Evolutionary conservation across 2,797 vertebrate genomes (phyloP).

Genomic region (Epinephelus malabaricus): DNA sequence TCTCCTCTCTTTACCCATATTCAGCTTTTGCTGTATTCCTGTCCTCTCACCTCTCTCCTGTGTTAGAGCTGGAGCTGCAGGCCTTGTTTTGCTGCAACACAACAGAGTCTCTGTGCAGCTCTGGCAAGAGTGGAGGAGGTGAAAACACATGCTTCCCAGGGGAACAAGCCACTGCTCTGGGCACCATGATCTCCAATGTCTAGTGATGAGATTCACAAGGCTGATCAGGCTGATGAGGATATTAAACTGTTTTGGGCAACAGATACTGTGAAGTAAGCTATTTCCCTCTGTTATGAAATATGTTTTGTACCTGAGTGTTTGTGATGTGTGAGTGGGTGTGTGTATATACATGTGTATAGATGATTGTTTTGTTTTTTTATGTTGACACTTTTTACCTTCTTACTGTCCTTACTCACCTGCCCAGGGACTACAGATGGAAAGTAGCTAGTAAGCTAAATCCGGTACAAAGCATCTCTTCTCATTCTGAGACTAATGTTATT

Average conservation of each 20-base stretch:
- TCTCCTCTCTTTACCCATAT: neutral
- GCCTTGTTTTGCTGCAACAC: slow-evolving; percentile 57
- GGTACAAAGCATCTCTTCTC: no score
- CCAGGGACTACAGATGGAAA: no score
- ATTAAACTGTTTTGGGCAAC: neutral
- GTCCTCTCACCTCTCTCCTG: neutral
- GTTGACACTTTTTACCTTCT: no score
- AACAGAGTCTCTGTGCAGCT: slow-evolving; percentile 75
- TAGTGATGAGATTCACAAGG: slow-evolving; percentile 29
- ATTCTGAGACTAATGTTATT: no score
- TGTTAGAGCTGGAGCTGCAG: slow-evolving; percentile 24
- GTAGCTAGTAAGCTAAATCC: no score
- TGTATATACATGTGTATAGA: no score
- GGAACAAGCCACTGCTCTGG: slow-evolving; percentile 40
- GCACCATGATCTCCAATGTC: slow-evolving; percentile 30
- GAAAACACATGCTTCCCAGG: slow-evolving; percentile 62
- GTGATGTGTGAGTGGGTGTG: no score
- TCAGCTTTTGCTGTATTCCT: neutral
- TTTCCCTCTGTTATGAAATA: no score
- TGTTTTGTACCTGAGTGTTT: no score
- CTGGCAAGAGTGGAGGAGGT: slow-evolving; percentile 30
- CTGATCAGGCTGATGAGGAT: slow-evolving; percentile 6
- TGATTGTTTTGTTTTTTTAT: no score
- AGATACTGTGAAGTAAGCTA: neutral
- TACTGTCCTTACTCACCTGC: no score